Percentiles rank a stretch among this genome's conserved stretches.
Conservation (phyloP, 2,888 invertebrate species). For the Selenia dentaria region DNA sequence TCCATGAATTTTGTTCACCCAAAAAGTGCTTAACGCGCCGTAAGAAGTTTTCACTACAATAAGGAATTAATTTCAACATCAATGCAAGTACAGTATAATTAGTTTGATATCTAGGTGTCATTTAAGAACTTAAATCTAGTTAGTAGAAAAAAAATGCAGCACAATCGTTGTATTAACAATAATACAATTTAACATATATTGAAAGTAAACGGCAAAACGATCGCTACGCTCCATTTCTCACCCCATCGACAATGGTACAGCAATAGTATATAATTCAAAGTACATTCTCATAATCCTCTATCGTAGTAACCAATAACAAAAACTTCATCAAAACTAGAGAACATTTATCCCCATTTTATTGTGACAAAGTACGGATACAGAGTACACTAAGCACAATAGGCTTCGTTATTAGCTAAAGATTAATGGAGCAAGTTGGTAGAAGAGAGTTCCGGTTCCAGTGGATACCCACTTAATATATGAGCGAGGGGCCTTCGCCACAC, state of each 20-base stretch:
- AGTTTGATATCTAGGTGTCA: too few species aligned
- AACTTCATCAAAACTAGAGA: not conserved
- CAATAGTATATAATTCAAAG: conserved; percentile 4
- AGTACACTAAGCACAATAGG: conserved; percentile 28
- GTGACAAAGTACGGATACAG: conserved; percentile 8
- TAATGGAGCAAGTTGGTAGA: conserved; percentile 35
- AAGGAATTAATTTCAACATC: too few species aligned
- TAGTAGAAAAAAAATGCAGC: too few species aligned
- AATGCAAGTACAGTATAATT: too few species aligned
- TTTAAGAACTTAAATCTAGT: too few species aligned
- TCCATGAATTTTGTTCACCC: too few species aligned
- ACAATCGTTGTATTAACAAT: too few species aligned
- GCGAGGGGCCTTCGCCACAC: conserved; percentile 6
- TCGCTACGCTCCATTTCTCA: conserved; percentile 28
- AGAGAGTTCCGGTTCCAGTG: conserved; percentile 30
- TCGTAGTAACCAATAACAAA: conserved; percentile 3
- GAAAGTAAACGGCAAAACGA: conserved; percentile 11
- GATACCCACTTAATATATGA: conserved; percentile 30
- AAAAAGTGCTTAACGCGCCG: too few species aligned
- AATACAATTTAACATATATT: too few species aligned
- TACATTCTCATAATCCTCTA: conserved; percentile 1
- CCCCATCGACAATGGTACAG: conserved; percentile 26
- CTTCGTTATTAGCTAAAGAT: conserved; percentile 35
- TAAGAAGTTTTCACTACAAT: too few species aligned
- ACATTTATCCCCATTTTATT: not conserved